Base-by-base conservation (phyloP, 1,140 invertebrate species). In the Atta cephalotes region DNA sequence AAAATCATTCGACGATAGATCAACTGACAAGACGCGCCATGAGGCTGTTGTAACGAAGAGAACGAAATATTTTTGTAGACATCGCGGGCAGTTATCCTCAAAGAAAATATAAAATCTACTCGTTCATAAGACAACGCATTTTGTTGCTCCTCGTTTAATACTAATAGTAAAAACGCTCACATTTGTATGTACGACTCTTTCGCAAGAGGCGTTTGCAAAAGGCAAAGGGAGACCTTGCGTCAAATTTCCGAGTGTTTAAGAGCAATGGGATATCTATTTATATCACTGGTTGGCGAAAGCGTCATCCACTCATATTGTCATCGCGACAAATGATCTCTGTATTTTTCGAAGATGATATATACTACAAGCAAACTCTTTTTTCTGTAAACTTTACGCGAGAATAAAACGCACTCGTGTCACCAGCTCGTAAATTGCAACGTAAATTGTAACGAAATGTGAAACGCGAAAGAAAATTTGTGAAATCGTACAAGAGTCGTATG, bases 51-150 rank as follows among this genome's bases (percentile, higher is more conserved):
- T 58, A 62, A 28, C 12, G 63, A 58, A 84, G n/a, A 89, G 60
- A 87, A n/a, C 72, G 53, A 77, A 89, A 79, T 90, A 90, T 90
- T 89, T 90, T 90, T 90, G 39, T 90, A 90, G 66, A 87, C 35
- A 60, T 56, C 70, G 39, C 72, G 82, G 74, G 35, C 65, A 56
- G n/a, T 63, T 77, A 51, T 3, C n/a, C 9, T 66, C 60, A 78
- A 85, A 72, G 25, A 53, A 51, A 39, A 14, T 68, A 49, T 51
- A 66, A 49, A 25, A 72, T 53, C 10, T 18, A 74, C 21, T 82
- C 25, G 51, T 82, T 72, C 53, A 18, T 7, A 28, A 79, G 39
- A 66, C 39, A 81, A 35, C 25, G 68, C 31, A 45, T 84, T 62
- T 31, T 63, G 25, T 21, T 82, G 68, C 35, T 72, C 35, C 70